Evolutionary conservation across 2,888 invertebrate species (phyloP), one percentile per base, ranked within the genome.

Genomic region (Lithophane ornitopus): DNA sequence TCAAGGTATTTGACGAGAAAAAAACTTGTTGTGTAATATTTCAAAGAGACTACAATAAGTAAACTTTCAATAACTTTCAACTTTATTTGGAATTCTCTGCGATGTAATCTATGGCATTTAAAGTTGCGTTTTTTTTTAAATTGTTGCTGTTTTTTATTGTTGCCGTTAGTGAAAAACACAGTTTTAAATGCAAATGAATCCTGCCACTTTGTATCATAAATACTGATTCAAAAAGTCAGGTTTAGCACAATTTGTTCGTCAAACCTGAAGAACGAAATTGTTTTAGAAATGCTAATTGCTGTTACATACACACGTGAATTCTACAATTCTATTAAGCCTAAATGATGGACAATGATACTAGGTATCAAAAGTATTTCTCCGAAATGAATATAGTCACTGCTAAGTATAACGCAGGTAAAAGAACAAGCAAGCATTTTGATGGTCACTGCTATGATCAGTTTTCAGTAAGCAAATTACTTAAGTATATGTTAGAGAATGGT

Each of bases 11-110:
- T 76, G 68, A 62, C 54, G 54, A 65, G 75, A 56, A 62, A 56
- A 70, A 44, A 39, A 69, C 26, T 44, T 34, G 63, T 83, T 83
- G 68, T 79, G 77, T 81, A 83, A 87, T 67, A 69, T 70, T 71
- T 67, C 41, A 54, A 74, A 82, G 52, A 46, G 44, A 44, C 46
- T 61, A 59, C 66, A 74, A 26, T 69, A 58, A 70, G 61, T 78
- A 59, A 76, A 74, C 28, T 54, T 76, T 72, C 41, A 68, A 26
- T 41, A 68, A n/a, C 28, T 46, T 72, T 22, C 56, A 41, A 71
- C 67, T 70, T 72, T 54, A 67, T 49, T 69, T 52, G n/a, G 52
- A 76, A 74, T 72, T 56, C 46, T 71, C 54, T 54, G n/a, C 54
- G 22, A 69, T 70, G 59, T 62, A 61, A 71, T 73, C 61, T 62